Evolutionary conservation across 2,797 vertebrate genomes (phyloP).

Genomic region (Pseudomugil tenellus): DNA sequence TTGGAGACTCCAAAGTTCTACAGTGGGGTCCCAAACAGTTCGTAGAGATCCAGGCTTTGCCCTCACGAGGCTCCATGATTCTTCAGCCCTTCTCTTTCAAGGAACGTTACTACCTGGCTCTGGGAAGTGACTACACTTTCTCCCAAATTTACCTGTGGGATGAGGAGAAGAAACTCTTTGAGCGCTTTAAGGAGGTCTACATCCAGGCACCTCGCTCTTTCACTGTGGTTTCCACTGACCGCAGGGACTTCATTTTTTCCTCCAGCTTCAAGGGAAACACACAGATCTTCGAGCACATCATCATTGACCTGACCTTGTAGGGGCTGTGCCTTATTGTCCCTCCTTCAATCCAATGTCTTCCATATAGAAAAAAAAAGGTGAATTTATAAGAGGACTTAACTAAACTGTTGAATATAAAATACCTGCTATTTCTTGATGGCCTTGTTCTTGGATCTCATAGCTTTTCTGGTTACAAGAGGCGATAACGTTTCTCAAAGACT

Average conservation of each 20-base stretch:
- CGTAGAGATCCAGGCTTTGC: constrained; percentile 92
- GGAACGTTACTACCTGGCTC: constrained; percentile 91
- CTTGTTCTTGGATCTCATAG: constrained; percentile 30
- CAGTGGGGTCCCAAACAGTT: constrained; percentile 94
- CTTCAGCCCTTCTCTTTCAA: constrained; percentile 95
- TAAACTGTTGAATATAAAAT: constrained; percentile 49
- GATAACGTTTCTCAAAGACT: constrained; percentile 12
- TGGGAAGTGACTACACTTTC: constrained; percentile 98
- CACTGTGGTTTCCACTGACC: constrained; percentile 94
- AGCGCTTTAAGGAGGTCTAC: constrained; percentile 95
- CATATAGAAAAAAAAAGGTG: constrained; percentile 43
- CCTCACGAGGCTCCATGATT: constrained; percentile 96
- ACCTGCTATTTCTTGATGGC: constrained; percentile 33
- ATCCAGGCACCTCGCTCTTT: constrained; percentile 97
- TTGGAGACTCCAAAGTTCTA: constrained; percentile 95
- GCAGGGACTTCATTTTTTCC: constrained; percentile 96
- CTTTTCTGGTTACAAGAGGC: constrained; percentile 27
- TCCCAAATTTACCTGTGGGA: constrained; percentile 98
- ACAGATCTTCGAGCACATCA: constrained; percentile 95
- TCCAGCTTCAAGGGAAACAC: constrained; percentile 99
- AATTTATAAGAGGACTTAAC: constrained; percentile 52
- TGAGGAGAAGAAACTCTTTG: constrained; percentile 87
- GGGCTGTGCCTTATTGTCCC: constrained; percentile 56
- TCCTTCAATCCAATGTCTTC: constrained; percentile 68
- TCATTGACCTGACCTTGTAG: constrained; percentile 92